Conservation (phyloP, 2,113 vertebrate genomes). For the Ammodytes marinus region DNA sequence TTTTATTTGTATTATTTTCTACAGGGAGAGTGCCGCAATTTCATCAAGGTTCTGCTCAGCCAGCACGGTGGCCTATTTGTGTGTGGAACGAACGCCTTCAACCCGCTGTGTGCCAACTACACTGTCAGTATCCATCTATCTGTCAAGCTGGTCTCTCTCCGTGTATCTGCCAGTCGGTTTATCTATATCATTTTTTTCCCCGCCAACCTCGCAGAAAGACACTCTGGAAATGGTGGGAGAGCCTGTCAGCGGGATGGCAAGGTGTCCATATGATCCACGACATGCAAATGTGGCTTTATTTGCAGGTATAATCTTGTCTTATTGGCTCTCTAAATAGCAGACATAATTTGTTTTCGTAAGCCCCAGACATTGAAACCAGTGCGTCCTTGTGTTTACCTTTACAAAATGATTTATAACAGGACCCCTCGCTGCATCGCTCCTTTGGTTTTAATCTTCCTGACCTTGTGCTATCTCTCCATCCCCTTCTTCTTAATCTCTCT, state of each 20-base stretch:
- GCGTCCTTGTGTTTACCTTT: constrained; percentile 72
- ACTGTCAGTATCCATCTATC: constrained; percentile 88
- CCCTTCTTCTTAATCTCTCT: constrained; percentile 36
- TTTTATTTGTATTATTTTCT: constrained; percentile 24
- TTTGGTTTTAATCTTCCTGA: constrained; percentile 79
- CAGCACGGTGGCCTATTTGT: constrained; percentile 91
- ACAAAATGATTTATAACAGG: constrained; percentile 71
- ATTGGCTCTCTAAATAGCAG: constrained; percentile 3
- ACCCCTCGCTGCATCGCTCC: constrained; percentile 63
- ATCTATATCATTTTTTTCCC: constrained; percentile 14
- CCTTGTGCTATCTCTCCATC: constrained; percentile 79
- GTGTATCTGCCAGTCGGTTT: constrained; percentile 48
- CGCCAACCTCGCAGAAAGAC: constrained; percentile 87
- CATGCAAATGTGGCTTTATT: constrained; percentile 97
- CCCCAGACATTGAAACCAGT: constrained; percentile 37
- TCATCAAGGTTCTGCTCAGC: constrained; percentile 94
- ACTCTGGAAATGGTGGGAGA: constrained; percentile 92
- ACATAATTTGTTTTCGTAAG: constrained; percentile 29
- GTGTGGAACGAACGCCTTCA: constrained; percentile 98
- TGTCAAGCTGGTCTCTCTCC: constrained; percentile 22
- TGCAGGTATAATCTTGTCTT: constrained; percentile 85
- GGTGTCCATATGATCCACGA: constrained; percentile 96
- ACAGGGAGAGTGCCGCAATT: constrained; percentile 97
- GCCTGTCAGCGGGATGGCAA: constrained; percentile 95
- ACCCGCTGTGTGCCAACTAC: constrained; percentile 96